These are phyloP conservation scores for Ctenoplectra terminalis DNA, from an alignment of 1,140 invertebrate genomes.

Conservation along the genomic window DNA sequence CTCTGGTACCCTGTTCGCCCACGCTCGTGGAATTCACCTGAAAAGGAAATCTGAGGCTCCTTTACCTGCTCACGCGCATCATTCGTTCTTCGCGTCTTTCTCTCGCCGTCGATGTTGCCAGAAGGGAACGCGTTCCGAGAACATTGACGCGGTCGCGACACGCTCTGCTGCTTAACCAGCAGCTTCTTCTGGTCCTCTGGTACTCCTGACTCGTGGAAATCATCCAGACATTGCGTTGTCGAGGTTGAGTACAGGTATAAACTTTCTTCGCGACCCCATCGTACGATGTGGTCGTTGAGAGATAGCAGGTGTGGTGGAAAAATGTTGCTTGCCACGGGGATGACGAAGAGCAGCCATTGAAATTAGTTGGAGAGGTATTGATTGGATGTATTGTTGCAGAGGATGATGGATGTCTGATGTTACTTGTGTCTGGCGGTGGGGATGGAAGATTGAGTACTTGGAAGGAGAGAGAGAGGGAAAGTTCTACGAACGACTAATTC, in stretches of 20 bases:
- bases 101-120: background rate
- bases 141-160: slow-evolving; percentile 13
- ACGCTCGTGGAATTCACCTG: slow-evolving; percentile 78
- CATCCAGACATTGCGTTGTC: slow-evolving; percentile 68
- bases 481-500: background rate
- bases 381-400: background rate
- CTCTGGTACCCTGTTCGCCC: slow-evolving; percentile 75
- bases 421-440: background rate
- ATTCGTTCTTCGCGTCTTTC: slow-evolving; percentile 8
- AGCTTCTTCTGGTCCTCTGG: slow-evolving; percentile 57
- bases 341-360: no score
- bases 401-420: background rate
- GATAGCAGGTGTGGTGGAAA: no score
- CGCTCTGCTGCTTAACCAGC: background rate
- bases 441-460: background rate
- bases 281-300: background rate
- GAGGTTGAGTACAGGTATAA: slow-evolving; percentile 36
- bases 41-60: slow-evolving; percentile 76
- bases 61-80: slow-evolving; percentile 60
- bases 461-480: background rate
- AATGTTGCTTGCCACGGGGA: no score
- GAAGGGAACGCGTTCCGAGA: background rate
- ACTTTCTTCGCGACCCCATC: slow-evolving; percentile 1
- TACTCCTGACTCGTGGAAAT: slow-evolving; percentile 64
- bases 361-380: background rate